phyloP scores from a whole-genome alignment of 2,797 vertebrate species.

The Mormyrus hasselquistii region DNA sequence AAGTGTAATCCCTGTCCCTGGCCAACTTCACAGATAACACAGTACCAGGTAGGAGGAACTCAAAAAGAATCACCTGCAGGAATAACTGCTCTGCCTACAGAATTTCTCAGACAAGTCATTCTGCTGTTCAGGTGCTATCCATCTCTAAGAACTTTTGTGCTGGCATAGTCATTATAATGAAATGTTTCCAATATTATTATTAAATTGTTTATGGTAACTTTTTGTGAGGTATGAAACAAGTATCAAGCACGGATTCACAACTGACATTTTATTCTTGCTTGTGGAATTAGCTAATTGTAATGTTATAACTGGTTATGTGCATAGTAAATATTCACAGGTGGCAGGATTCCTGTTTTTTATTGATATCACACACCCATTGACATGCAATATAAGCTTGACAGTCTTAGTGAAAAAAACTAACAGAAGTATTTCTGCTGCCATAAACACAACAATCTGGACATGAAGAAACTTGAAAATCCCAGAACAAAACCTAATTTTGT shows the following conservation, averaged over 20 bases:
- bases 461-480: background rate
- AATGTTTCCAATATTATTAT: background rate
- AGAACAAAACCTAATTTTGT: background rate
- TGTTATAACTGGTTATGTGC: background rate
- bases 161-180: background rate
- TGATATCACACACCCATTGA: background rate
- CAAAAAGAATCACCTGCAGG: background rate
- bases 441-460: background rate
- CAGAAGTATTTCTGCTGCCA: background rate
- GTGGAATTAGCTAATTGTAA: background rate
- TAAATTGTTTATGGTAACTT: conserved; percentile 2
- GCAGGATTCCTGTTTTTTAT: background rate
- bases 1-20: conserved; percentile 38
- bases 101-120: background rate
- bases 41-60: conserved; percentile 49
- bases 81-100: background rate
- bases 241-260: background rate
- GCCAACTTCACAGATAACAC: conserved; percentile 33
- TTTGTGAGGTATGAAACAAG: background rate
- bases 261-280: background rate
- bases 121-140: background rate
- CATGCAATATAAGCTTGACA: background rate
- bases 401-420: background rate
- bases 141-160: background rate
- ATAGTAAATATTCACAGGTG: background rate